These are phyloP conservation scores for Tuta absoluta DNA, from an alignment of 2,888 invertebrate genomes.

Conservation along the genomic window DNA sequence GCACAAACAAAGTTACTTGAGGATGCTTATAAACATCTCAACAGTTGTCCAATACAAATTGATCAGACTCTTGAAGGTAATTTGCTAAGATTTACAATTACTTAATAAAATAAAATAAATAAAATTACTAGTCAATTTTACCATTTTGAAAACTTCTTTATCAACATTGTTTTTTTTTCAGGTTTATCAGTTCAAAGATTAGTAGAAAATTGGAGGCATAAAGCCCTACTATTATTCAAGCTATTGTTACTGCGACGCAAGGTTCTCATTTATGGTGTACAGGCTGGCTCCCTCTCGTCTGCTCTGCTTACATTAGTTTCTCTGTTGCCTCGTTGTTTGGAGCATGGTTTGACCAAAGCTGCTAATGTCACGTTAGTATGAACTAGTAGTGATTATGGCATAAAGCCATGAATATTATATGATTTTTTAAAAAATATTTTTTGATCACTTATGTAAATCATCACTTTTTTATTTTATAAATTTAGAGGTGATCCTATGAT, in stretches of 20 bases:
- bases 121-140: too few species aligned
- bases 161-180: slow-evolving; percentile 54
- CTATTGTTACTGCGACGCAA: slow-evolving; percentile 92
- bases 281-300: slow-evolving; percentile 93
- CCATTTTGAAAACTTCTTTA: neutral
- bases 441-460: too few species aligned
- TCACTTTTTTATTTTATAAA: too few species aligned
- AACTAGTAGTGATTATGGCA: neutral
- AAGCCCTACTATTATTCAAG: slow-evolving; percentile 95
- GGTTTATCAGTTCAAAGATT: slow-evolving; percentile 91
- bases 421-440: too few species aligned
- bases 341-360: slow-evolving; percentile 90
- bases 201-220: slow-evolving; percentile 93
- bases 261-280: slow-evolving; percentile 95
- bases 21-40: slow-evolving; percentile 95
- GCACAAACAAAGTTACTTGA: slow-evolving; percentile 92
- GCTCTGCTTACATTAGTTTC: slow-evolving; percentile 94
- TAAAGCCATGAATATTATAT: too few species aligned
- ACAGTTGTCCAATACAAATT: slow-evolving; percentile 86
- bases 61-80: slow-evolving; percentile 77
- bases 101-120: neutral
- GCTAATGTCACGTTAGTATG: slow-evolving; percentile 87
- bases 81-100: neutral
- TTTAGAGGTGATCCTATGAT: too few species aligned
- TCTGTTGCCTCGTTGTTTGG: slow-evolving; percentile 93